phyloP scores from a whole-genome alignment of 2,797 vertebrate species.

The Ptychobarbus kaznakovi region DNA sequence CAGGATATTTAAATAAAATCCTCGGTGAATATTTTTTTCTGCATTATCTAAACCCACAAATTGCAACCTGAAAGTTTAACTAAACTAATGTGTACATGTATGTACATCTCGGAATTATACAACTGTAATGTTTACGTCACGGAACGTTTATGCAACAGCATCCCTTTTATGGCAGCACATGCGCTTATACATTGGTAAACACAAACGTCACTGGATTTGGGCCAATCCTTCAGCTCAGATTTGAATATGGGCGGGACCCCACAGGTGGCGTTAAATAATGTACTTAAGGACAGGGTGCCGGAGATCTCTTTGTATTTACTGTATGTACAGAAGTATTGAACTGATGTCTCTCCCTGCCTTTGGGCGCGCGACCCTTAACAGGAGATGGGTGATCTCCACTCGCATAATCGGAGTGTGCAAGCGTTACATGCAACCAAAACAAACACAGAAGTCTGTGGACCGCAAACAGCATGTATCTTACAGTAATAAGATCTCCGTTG shows the following conservation, averaged over 20 bases:
- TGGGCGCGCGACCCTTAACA: constrained; percentile 35
- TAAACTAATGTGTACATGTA: background rate
- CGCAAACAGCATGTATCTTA: constrained; percentile 9
- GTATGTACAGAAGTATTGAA: background rate
- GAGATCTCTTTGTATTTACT: fast-evolving
- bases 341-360: constrained; percentile 66
- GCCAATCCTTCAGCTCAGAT: constrained; percentile 34
- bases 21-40: background rate
- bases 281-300: background rate
- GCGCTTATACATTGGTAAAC: background rate
- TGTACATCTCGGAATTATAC: background rate
- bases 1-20: background rate
- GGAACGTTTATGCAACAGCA: background rate
- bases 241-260: constrained; percentile 15
- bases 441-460: background rate
- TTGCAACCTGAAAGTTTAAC: background rate
- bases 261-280: background rate
- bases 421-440: constrained; percentile 40
- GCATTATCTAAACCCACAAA: background rate
- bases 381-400: constrained; percentile 40
- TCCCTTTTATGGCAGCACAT: background rate
- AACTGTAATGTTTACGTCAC: background rate
- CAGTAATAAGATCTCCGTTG: constrained; percentile 67
- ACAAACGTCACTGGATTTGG: constrained; percentile 46
- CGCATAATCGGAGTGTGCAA: constrained; percentile 47